Percentiles rank a stretch among this genome's conserved stretches.
phyloP scores from a whole-genome alignment of 2,113 vertebrate genomes.

The Pterophyllum scalare region DNA sequence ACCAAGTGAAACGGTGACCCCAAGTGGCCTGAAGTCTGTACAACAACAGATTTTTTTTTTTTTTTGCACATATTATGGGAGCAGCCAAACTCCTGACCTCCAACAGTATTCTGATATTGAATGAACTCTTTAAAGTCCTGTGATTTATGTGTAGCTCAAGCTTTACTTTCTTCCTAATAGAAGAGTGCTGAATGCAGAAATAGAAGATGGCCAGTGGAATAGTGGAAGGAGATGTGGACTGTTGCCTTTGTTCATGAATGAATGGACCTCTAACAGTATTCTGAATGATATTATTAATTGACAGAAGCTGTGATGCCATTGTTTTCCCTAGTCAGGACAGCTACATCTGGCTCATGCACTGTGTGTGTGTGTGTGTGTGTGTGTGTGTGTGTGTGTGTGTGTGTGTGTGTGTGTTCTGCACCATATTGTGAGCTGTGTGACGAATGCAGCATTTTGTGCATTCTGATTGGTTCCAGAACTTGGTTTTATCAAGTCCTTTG shows the following conservation, averaged over 20 bases:
- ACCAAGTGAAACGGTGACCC: constrained; percentile 51
- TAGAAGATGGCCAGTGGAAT: not conserved
- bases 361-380: constrained; percentile 11
- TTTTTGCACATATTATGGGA: constrained; percentile 64
- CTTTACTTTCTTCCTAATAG: constrained; percentile 31
- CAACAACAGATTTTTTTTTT: constrained; percentile 33
- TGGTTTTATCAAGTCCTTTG: constrained; percentile 79
- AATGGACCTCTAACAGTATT: constrained; percentile 70
- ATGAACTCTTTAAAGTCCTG: constrained; percentile 33
- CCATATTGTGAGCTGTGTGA: constrained; percentile 78
- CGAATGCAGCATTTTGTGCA: constrained; percentile 65
- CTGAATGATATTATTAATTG: constrained; percentile 64
- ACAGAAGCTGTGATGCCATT: constrained; percentile 68
- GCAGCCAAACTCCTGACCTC: constrained; percentile 64
- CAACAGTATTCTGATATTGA: constrained; percentile 67
- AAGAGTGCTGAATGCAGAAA: constrained; percentile 37
- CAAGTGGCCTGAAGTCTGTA: constrained; percentile 48
- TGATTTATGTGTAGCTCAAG: constrained; percentile 50
- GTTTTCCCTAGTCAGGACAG: constrained; percentile 6
- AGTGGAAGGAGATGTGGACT: constrained; percentile 18
- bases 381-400: not conserved
- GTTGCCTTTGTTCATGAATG: constrained; percentile 51
- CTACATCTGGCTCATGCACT: constrained; percentile 58
- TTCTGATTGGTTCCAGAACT: constrained; percentile 81
- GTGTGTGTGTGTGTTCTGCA: constrained; percentile 10